Percentiles rank a stretch among this genome's conserved stretches.
Evolutionary conservation across 2,797 vertebrate genomes (phyloP).

Genomic region (Poeciliopsis presidionis): DNA sequence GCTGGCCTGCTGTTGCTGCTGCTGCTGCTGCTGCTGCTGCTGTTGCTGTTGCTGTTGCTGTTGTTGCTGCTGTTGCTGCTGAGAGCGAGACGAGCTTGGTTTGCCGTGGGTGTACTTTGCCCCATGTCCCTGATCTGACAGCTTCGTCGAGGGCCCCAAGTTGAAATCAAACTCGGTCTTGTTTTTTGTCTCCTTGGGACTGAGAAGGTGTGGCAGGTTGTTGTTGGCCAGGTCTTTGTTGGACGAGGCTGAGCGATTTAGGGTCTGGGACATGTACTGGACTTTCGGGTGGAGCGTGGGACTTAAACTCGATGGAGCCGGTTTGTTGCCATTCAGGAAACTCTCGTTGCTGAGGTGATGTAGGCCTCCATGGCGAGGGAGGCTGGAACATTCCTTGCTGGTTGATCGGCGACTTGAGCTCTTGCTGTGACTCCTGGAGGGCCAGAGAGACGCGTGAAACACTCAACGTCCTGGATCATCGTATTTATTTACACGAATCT

Average conservation of each 20-base stretch:
- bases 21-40: slow-evolving; percentile 53
- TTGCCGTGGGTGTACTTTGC: slow-evolving; percentile 85
- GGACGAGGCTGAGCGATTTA: slow-evolving; percentile 88
- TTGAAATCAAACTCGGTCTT: slow-evolving; percentile 97
- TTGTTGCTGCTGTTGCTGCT: slow-evolving; percentile 81
- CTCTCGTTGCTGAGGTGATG: slow-evolving; percentile 89
- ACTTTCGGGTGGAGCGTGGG: slow-evolving; percentile 92
- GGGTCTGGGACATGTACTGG: slow-evolving; percentile 86
- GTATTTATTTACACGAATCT: too few species aligned
- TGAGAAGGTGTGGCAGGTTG: slow-evolving; percentile 95
- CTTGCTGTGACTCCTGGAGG: slow-evolving; percentile 90
- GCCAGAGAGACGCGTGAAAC: background rate
- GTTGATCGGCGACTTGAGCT: slow-evolving; percentile 92
- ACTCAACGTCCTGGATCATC: too few species aligned
- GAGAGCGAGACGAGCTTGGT: slow-evolving; percentile 86
- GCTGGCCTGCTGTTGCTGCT: slow-evolving; percentile 76
- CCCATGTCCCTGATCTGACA: slow-evolving; percentile 75
- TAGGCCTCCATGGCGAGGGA: slow-evolving; percentile 91
- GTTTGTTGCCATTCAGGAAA: slow-evolving; percentile 94
- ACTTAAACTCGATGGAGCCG: slow-evolving; percentile 87
- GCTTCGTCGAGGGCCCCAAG: slow-evolving; percentile 81
- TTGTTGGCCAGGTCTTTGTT: slow-evolving; percentile 95
- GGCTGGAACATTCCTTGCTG: slow-evolving; percentile 93
- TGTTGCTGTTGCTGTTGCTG: slow-evolving; percentile 76
- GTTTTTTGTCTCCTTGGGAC: slow-evolving; percentile 93